Base-by-base conservation (phyloP, 2,113 vertebrate species). In the Tupaia tana region DNA sequence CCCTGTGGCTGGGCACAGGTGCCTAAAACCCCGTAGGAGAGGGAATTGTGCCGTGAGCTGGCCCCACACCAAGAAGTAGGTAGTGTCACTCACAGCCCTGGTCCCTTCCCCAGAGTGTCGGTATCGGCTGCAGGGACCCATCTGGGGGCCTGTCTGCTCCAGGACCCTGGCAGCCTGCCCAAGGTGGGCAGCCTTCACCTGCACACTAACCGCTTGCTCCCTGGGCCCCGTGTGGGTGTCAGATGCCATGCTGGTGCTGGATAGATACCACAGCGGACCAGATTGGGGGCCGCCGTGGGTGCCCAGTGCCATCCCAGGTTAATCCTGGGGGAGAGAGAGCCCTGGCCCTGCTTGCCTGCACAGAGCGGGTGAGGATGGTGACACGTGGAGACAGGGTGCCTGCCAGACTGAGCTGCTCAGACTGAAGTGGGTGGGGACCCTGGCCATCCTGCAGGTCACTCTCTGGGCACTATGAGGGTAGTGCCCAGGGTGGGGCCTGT, bases 401-500 rank as follows among this genome's bases (percentile, higher is more conserved):
- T 15, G 15, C 10, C 7, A 13, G 16, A 80, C 15, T 22, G 8
- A 63, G 64, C 18, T 7, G 20, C 64, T 61, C 2, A 10, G 18
- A 11, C 73, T 84, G 31, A 52, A 34, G 29, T 3, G 8, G 15
- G 74, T 18, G 31, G 29, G 22, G 29, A 20, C 52, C 69, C 9
- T 3, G 64, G 34, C 25, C 43, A 43, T 43, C 59, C 64, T 11
- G 2, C 25, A 1, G 1, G 15, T 71, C 13, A 24, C 22, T 18
- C 63, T 20, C 43, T 43, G n/a, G 67, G 58, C 9, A 0, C 56
- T 16, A 5, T 52, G 24, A 11, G 69, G 15, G 34, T 29, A 8
- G 14, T 29, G 2, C 34, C 7, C 6, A 6, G 31, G 31, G 7
- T 1, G 0, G 54, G 34, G 8, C 43, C 54, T n/a, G 15, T 19